Evolutionary conservation across 2,113 vertebrate genomes (phyloP).

Genomic region (Rhombomys opimus): DNA sequence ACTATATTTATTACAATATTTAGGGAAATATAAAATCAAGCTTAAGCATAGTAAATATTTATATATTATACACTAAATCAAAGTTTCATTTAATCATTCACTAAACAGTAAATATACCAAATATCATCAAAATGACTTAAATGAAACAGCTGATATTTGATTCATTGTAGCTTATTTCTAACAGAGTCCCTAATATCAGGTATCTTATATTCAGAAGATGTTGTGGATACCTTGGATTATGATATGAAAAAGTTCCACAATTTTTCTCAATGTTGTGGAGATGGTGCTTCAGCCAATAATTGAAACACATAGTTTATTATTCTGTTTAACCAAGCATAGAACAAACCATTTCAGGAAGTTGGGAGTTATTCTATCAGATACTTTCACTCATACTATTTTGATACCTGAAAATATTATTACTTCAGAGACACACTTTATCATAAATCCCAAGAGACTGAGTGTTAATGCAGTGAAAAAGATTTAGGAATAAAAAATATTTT

Average conservation of each 20-base stretch:
- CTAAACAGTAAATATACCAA: slow-evolving; percentile 64
- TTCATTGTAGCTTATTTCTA: slow-evolving; percentile 43
- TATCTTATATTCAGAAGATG: slow-evolving; percentile 56
- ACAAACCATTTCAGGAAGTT: background rate
- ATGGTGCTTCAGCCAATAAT: slow-evolving; percentile 9
- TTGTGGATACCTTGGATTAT: background rate
- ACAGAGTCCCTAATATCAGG: slow-evolving; percentile 57
- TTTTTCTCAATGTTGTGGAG: background rate
- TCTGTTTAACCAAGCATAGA: background rate
- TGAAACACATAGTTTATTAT: slow-evolving; percentile 24
- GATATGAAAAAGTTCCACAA: background rate
- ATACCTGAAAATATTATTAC: background rate
- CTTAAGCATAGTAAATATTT: slow-evolving; percentile 60
- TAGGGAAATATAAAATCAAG: slow-evolving; percentile 38
- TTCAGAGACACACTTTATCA: background rate
- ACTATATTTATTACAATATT: slow-evolving; percentile 37
- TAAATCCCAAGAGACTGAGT: background rate
- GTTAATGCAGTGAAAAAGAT: background rate
- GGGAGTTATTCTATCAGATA: background rate
- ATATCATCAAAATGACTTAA: slow-evolving; percentile 56
- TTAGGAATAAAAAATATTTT: background rate
- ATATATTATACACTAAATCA: slow-evolving; percentile 50
- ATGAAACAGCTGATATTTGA: slow-evolving; percentile 43
- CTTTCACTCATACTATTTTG: background rate
- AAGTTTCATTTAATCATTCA: slow-evolving; percentile 44